Evolutionary conservation across 2,113 vertebrate species (phyloP).

Genomic region (Saguinus imperator): DNA sequence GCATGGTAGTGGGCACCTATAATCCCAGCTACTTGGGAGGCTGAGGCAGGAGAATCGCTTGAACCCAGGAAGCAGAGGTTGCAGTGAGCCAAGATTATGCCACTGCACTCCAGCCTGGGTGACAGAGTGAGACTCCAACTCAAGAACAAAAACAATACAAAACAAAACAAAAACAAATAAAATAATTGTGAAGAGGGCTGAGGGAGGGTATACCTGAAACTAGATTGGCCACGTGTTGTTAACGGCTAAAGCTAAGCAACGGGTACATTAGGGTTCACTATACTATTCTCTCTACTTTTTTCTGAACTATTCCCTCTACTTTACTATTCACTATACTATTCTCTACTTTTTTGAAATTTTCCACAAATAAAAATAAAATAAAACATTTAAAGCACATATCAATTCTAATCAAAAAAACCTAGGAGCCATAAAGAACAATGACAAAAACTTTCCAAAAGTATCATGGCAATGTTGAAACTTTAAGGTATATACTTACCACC

Average conservation of each 20-base stretch:
- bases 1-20: no score
- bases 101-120: no score
- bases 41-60: no score
- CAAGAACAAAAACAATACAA: no score
- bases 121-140: no score
- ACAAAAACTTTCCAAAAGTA: neutral
- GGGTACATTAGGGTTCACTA: neutral
- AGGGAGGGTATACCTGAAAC: neutral
- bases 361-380: neutral
- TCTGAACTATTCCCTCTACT: neutral
- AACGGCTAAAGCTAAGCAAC: neutral
- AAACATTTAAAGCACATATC: slow-evolving; percentile 1
- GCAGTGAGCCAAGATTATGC: no score
- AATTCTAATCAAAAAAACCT: slow-evolving; percentile 31
- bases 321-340: neutral
- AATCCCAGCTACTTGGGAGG: no score
- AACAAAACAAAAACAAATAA: no score
- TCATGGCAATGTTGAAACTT: neutral
- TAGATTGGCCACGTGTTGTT: neutral
- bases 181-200: neutral
- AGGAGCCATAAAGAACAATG: neutral
- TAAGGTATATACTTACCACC: slow-evolving; percentile 89
- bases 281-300: neutral
- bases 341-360: slow-evolving; percentile 21
- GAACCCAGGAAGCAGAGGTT: no score